Evolutionary conservation across 2,113 vertebrate species (phyloP).

Genomic region (Propithecus coquereli): DNA sequence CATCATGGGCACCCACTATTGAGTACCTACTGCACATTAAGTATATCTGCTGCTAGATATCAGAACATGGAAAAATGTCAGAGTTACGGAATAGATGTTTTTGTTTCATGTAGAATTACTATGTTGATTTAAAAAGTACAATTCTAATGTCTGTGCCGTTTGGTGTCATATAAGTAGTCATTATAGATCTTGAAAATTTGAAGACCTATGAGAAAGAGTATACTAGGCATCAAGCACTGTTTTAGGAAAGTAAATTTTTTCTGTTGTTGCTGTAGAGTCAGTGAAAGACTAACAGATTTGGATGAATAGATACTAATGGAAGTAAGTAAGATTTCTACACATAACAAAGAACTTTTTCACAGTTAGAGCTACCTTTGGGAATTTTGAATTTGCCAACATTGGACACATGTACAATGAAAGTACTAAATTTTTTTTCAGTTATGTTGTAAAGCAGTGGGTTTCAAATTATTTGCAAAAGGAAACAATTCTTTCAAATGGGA

Average conservation of each 20-base stretch:
- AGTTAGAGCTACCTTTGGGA: background rate
- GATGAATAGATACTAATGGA: background rate
- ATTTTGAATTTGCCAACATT: background rate
- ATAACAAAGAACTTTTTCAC: background rate
- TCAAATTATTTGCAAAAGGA: background rate
- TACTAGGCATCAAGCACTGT: background rate
- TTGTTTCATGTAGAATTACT: background rate
- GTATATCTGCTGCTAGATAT: background rate
- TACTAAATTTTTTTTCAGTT: background rate
- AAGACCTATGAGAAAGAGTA: background rate
- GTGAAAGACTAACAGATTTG: background rate
- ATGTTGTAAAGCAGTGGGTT: background rate
- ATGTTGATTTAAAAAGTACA: background rate
- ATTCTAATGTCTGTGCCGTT: background rate
- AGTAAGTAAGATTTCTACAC: background rate
- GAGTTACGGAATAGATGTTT: background rate
- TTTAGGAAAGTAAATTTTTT: background rate
- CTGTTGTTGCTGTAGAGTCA: background rate
- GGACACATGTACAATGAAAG: background rate
- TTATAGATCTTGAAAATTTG: background rate
- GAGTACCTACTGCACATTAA: background rate
- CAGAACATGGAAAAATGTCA: background rate
- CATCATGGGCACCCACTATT: background rate
- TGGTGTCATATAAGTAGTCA: background rate
- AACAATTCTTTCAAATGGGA: background rate